Evolutionary conservation across 2,888 invertebrate genomes (phyloP).

Genomic region (Liodrosophila aerea): DNA sequence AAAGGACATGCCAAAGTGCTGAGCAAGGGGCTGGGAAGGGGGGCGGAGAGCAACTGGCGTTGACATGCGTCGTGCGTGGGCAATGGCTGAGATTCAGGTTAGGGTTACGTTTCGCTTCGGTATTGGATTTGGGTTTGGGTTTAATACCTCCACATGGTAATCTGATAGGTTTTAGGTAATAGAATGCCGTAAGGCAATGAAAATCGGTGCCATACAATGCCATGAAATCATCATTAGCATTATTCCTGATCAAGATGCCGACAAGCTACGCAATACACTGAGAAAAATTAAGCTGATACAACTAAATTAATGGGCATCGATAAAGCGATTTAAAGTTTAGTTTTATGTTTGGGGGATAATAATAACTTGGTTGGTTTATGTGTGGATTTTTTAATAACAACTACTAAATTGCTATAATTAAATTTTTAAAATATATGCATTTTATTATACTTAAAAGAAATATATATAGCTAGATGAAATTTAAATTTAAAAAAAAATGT

Average conservation of each 20-base stretch:
- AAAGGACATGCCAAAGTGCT: conserved; percentile 20
- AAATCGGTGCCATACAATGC: conserved; percentile 68
- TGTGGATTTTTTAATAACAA: too few relatives aligned
- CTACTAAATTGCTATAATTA: too few relatives aligned
- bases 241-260: conserved; percentile 22
- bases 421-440: too few relatives aligned
- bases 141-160: conserved; percentile 43
- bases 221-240: conserved; percentile 52
- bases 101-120: conserved; percentile 6
- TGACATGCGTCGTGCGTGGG: conserved; percentile 67
- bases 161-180: conserved; percentile 64
- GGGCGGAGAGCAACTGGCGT: conserved; percentile 31
- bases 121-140: conserved; percentile 17
- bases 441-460: too few relatives aligned
- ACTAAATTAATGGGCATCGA: too few relatives aligned
- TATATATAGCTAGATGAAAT: too few relatives aligned
- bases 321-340: too few relatives aligned
- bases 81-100: background rate
- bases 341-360: too few relatives aligned
- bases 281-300: too few relatives aligned
- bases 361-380: too few relatives aligned
- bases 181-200: conserved; percentile 24
- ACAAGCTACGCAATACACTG: conserved; percentile 11
- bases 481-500: too few relatives aligned
- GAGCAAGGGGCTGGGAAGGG: background rate